Evolutionary conservation across 2,888 invertebrate genomes (phyloP), one percentile per base, ranked within the genome.

Genomic region (Cerastis leucographa): DNA sequence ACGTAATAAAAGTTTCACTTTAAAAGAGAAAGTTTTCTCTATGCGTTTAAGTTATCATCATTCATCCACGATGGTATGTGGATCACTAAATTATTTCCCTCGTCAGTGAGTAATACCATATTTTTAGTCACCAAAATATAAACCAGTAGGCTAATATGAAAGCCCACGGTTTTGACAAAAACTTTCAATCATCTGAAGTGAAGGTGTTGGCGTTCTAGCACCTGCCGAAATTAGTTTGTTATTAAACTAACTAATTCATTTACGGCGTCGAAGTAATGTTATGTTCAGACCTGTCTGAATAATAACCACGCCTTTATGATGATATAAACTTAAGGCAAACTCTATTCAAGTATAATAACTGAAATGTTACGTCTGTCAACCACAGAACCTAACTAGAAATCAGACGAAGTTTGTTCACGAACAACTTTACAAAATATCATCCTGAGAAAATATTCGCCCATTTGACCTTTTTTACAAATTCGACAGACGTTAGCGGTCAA

Each of bases 281-380:
- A 51, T 51, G 62, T 40, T 62, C 17, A 54, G 49, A 61, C 35
- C 42, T 25, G 19, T 11, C 35, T 25, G 2, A 19, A 35, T 74
- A 56, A 69, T 40, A 62, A 22, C 72, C 25, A 22, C n/a, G 9
- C 42, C 51, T 40, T 8, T 49, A 12, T 35, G 7, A 17, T 25
- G 22, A 56, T 59, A 12, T 68, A 71, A 73, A 56, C 56, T 68
- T 11, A 73, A 68, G 62, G 35, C 67, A 7, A 49, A 68, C 54
- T 64, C 14, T 56, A 19, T 71, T 66, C 25, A 46, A 49, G n/a
- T 42, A 40, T 29, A 35, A 67, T 62, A 71, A 29, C 25, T 56
- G 62, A 76, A 81, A 68, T 59, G 19, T 68, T 76, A 74, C 25
- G 64, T 29, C 72, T 70, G 83, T 78, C 83, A 78, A 14, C 69